Evolutionary conservation across 1,140 invertebrate species (phyloP).

Genomic region (Tetramorium parvispinum): DNA sequence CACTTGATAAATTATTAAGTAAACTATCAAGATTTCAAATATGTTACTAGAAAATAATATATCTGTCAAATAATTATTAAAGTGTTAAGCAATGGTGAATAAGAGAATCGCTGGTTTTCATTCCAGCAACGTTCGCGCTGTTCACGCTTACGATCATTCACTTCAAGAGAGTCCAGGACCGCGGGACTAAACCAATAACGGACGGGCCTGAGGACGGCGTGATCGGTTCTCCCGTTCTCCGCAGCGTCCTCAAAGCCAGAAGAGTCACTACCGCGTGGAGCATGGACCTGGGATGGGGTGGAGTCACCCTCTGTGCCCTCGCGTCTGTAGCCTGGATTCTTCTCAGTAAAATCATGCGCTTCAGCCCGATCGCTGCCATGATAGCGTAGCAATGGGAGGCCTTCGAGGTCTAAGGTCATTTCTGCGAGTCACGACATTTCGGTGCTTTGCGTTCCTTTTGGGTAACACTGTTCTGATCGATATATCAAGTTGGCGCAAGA

Average conservation of each 20-base stretch:
- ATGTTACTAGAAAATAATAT: neutral
- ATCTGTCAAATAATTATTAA: neutral
- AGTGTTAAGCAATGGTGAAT: neutral
- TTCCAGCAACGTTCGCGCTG: constrained; percentile 93
- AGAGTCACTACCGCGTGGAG: constrained; percentile 93
- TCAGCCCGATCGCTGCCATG: constrained; percentile 92
- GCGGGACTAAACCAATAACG: constrained; percentile 80
- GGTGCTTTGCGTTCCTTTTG: constrained; percentile 42
- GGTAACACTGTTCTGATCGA: neutral
- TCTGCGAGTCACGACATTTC: constrained; percentile 48
- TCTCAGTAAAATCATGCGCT: constrained; percentile 95
- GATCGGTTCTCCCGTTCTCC: constrained; percentile 86
- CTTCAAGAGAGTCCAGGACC: constrained; percentile 92
- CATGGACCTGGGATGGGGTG: constrained; percentile 93
- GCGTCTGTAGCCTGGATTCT: constrained; percentile 94
- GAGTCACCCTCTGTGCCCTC: constrained; percentile 91
- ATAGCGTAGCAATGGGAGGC: constrained; percentile 87
- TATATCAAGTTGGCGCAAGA: neutral
- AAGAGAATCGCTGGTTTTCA: neutral
- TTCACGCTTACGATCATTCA: constrained; percentile 96
- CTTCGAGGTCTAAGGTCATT: constrained; percentile 78
- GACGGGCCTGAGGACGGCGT: constrained; percentile 90
- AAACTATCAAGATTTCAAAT: neutral
- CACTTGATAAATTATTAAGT: neutral
- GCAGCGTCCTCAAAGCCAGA: constrained; percentile 87